phyloP scores from a whole-genome alignment of 2,797 vertebrate genomes.

The Sebastes kiyomatsui region DNA sequence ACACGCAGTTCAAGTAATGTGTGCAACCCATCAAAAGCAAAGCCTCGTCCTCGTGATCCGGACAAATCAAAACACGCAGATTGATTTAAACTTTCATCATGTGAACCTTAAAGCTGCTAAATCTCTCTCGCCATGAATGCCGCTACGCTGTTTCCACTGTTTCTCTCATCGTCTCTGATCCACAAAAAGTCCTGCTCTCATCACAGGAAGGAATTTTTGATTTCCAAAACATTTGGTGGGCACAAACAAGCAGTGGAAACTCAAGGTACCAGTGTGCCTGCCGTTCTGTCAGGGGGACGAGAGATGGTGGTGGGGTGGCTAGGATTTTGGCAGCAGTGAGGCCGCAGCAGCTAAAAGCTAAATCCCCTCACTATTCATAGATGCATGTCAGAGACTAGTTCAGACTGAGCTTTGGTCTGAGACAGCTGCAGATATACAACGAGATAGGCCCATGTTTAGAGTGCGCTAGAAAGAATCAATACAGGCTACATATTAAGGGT shows the following conservation, averaged over 20 bases:
- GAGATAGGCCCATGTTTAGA: neutral
- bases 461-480: neutral
- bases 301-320: conserved; percentile 13
- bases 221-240: conserved; percentile 27
- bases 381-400: conserved; percentile 13
- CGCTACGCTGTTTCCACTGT: neutral
- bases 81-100: conserved; percentile 20
- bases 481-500: too few species aligned
- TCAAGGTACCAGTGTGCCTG: conserved; percentile 15
- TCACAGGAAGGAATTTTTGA: conserved; percentile 19
- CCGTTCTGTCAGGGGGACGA: conserved; percentile 19
- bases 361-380: conserved; percentile 64
- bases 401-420: conserved; percentile 8
- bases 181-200: neutral
- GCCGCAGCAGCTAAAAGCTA: conserved; percentile 45
- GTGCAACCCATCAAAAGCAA: conserved; percentile 8
- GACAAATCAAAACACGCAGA: neutral
- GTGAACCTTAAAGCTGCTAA: conserved; percentile 14
- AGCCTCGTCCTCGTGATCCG: neutral
- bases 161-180: conserved; percentile 4
- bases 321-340: conserved; percentile 13
- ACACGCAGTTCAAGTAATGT: neutral
- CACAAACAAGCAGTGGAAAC: conserved; percentile 34
- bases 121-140: neutral
- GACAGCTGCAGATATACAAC: conserved; percentile 37